Evolutionary conservation across 2,113 vertebrate genomes (phyloP), one percentile per base, ranked within the genome.

Genomic region (Marmota flaviventris): DNA sequence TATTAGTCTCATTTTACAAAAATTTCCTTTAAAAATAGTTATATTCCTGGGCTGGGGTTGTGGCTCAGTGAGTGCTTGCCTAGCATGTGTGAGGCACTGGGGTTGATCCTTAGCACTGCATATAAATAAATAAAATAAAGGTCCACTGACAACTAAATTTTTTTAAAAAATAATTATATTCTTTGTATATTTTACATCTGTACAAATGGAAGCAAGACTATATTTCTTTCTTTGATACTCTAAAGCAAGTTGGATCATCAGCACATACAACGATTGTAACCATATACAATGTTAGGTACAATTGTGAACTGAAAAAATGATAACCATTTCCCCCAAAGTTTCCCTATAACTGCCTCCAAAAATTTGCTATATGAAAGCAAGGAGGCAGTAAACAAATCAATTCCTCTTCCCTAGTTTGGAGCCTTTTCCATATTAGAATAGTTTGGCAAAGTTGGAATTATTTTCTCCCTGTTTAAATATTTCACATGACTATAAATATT

Each of bases 401-500:
- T 25, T 56, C 10, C 12, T 85, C 73, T 69, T 67, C 75, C 42
- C 53, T 77, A 72, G 25, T 58, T n/a, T 7, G 39, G 20, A 89
- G 37, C 10, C 51, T 81, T 93, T 91, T 61, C n/a, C 48, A 22
- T 27, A 88, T 32, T 70, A 89, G 22, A 85, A 92, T 25, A 77
- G 10, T 53, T 56, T 61, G 73, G 61, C 34, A 87, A 72, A 92
- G 63, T 16, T 24, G 45, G n/a, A 91, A 81, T 20, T 85, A 29
- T 34, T 85, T 72, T 82, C 48, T 95, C 69, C 45, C 83, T 69
- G 16, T 77, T 93, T 65, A 85, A 91, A 81, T 77, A 91, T 76
- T 82, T 91, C 32, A 89, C 39, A 63, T 79, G 69, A 9, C 12
- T 73, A 67, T 65, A 85, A 96, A 85, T 95, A 90, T 79, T 76